Evolutionary conservation across 2,888 invertebrate species (phyloP).

Genomic region (Heteromurus nitidus): DNA sequence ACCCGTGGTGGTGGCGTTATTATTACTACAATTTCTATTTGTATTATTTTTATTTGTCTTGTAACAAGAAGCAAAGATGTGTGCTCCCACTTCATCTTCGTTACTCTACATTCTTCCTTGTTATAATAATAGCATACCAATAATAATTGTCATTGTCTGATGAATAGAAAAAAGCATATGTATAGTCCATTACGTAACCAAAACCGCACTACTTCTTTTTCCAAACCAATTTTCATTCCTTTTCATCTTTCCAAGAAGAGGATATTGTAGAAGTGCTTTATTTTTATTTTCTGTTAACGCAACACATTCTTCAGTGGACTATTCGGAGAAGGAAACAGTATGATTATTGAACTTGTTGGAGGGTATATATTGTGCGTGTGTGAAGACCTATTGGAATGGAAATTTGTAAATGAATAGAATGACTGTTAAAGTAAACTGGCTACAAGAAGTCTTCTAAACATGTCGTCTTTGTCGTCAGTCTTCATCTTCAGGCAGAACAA

Average conservation of each 20-base stretch:
- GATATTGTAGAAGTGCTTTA: background rate
- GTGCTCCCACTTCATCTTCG: too few relatives aligned
- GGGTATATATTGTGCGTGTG: background rate
- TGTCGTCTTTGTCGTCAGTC: slow-evolving; percentile 1
- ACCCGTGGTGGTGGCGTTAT: background rate
- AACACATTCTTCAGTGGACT: too few relatives aligned
- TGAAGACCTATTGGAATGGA: background rate
- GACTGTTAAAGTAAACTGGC: background rate
- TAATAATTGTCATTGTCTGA: slow-evolving; percentile 19
- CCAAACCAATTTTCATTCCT: background rate
- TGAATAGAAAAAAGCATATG: background rate
- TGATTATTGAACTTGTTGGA: background rate
- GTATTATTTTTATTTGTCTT: slow-evolving; percentile 2
- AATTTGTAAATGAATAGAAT: slow-evolving; percentile 8
- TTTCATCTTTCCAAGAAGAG: background rate
- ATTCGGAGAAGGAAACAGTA: background rate
- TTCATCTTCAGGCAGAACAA: background rate
- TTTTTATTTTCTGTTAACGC: slow-evolving; percentile 8
- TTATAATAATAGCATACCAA: background rate
- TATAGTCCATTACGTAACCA: slow-evolving; percentile 4
- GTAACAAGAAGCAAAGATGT: background rate
- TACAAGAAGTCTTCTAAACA: background rate
- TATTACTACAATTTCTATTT: slow-evolving; percentile 13
- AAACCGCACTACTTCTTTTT: background rate
- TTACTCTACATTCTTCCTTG: too few relatives aligned